Conservation (phyloP, 2,113 vertebrate genomes). For the Micronisus gabar region DNA sequence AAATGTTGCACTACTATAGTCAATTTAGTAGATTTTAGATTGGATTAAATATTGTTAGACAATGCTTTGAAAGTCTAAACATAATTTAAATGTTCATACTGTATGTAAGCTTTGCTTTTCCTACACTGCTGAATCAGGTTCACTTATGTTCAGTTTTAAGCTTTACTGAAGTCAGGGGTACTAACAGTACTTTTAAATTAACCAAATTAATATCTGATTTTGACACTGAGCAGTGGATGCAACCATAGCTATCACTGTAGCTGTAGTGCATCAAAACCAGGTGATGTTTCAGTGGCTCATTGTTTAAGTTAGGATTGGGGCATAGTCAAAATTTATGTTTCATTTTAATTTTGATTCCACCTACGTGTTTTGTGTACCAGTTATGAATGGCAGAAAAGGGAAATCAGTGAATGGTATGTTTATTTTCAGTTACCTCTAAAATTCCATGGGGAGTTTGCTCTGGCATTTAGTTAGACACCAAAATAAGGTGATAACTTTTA, state of each 20-base stretch:
- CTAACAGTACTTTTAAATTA: not conserved
- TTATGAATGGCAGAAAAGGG: not conserved
- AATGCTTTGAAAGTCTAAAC: not conserved
- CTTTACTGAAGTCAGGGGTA: not conserved
- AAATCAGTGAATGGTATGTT: not conserved
- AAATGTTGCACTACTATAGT: not conserved
- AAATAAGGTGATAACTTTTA: not conserved
- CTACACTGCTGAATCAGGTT: not conserved
- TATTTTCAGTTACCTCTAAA: not conserved
- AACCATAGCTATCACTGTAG: not conserved
- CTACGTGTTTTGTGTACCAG: not conserved
- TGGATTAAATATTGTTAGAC: not conserved
- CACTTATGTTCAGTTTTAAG: not conserved
- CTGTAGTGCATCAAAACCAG: not conserved
- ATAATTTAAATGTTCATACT: not conserved
- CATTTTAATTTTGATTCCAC: not conserved
- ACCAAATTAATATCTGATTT: not conserved
- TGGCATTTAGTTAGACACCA: not conserved
- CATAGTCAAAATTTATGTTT: not conserved
- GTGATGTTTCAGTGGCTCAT: not conserved
- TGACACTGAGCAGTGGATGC: rapidly evolving
- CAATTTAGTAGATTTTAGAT: not conserved
- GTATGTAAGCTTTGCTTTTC: not conserved
- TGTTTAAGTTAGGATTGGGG: not conserved
- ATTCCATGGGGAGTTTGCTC: not conserved